Percentiles rank a stretch among this genome's conserved stretches.
Evolutionary conservation across 2,113 vertebrate species (phyloP).

Genomic region (Anser brachyrhynchus): DNA sequence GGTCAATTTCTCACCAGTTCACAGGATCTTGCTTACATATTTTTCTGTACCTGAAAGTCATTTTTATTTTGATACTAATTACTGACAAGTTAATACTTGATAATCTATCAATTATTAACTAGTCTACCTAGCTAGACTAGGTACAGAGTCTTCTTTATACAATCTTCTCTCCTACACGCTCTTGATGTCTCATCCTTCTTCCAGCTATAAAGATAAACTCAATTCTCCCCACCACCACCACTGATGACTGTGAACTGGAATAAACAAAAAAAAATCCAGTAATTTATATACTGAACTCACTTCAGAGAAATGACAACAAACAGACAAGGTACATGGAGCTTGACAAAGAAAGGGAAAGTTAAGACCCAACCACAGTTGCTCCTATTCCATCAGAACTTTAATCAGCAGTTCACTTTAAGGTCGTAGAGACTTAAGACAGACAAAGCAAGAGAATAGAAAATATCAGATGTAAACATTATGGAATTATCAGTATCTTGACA

Average conservation of each 20-base stretch:
- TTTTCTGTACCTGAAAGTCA: neutral
- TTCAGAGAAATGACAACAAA: neutral
- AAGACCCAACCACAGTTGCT: neutral
- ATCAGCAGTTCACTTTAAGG: neutral
- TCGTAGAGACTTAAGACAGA: neutral
- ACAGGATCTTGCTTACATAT: neutral
- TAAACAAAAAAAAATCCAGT: neutral
- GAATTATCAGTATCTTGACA: neutral
- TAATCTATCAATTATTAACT: neutral
- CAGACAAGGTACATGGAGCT: neutral
- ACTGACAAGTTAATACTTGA: neutral
- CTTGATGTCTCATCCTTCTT: neutral
- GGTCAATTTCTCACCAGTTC: neutral
- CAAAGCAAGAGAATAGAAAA: neutral
- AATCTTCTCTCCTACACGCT: neutral
- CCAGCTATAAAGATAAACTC: neutral
- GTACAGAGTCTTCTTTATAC: neutral
- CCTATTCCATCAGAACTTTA: neutral
- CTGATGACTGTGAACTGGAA: neutral
- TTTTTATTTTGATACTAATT: neutral
- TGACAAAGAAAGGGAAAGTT: neutral
- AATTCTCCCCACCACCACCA: neutral
- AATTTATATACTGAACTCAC: neutral
- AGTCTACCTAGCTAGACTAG: neutral
- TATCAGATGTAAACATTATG: neutral